Evolutionary conservation across 2,113 vertebrate species (phyloP).

Genomic region (Cinclus cinclus): DNA sequence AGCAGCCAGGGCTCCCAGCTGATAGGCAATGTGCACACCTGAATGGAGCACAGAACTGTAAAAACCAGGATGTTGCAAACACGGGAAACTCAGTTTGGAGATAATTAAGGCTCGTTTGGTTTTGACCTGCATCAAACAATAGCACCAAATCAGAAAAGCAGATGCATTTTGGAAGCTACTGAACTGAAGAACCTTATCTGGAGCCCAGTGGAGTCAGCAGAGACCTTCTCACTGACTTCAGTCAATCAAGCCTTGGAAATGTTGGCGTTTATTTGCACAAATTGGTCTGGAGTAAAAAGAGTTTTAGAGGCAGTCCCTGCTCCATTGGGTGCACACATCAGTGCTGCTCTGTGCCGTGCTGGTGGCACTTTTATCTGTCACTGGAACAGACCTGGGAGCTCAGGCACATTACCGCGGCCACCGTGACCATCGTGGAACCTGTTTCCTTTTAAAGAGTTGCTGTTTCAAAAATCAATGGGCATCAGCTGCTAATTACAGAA

Average conservation of each 20-base stretch:
- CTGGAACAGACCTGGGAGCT: neutral
- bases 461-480: constrained; percentile 62
- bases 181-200: constrained; percentile 57
- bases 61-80: constrained; percentile 27
- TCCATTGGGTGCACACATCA: neutral
- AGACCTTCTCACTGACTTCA: constrained; percentile 37
- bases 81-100: constrained; percentile 47
- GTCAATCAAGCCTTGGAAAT: constrained; percentile 38
- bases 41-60: constrained; percentile 27
- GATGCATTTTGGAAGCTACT: constrained; percentile 57
- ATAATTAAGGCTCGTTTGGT: constrained; percentile 63
- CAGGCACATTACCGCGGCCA: neutral
- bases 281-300: neutral
- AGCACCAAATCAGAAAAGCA: constrained; percentile 57
- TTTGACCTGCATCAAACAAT: constrained; percentile 61
- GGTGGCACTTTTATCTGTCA: neutral
- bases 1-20: constrained; percentile 63
- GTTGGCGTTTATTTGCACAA: neutral
- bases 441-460: neutral
- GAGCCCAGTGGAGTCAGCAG: constrained; percentile 53
- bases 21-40: neutral
- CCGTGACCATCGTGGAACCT: neutral
- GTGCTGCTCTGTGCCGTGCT: neutral
- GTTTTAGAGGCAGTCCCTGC: neutral
- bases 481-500: constrained; percentile 57